Percentiles rank a stretch among this genome's conserved stretches.
These are phyloP conservation scores for Gisinianus flammeolus DNA, from an alignment of 2,888 invertebrate species.

Conservation along the genomic window DNA sequence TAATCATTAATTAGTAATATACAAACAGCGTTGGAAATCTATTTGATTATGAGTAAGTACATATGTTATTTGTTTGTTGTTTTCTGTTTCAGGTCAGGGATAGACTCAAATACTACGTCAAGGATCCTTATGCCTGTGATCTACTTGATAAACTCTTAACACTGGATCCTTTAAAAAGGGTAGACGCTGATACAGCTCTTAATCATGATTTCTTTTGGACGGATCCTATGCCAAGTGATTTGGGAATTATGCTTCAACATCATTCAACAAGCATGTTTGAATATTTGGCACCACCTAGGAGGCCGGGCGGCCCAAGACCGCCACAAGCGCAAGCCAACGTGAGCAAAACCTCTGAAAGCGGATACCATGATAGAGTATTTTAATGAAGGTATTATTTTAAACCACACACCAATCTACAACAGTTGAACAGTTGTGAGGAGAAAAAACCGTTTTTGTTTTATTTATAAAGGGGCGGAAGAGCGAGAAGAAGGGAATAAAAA, in stretches of 20 bases:
- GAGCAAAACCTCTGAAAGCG: conserved; percentile 48
- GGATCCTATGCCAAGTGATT: conserved; percentile 92
- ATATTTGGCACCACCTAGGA: conserved; percentile 78
- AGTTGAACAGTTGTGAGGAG: not conserved
- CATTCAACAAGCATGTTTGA: conserved; percentile 95
- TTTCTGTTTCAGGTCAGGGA: conserved; percentile 72
- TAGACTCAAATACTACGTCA: conserved; percentile 84
- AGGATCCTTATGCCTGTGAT: conserved; percentile 90
- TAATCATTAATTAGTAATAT: too few species aligned
- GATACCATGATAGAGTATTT: conserved; percentile 57
- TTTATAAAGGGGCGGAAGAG: not conserved
- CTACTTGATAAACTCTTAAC: conserved; percentile 88
- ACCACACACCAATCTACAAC: not conserved
- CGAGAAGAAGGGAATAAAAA: not conserved
- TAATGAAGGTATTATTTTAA: conserved; percentile 37
- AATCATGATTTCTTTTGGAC: conserved; percentile 99
- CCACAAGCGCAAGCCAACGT: conserved; percentile 45
- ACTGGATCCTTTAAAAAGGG: conserved; percentile 86
- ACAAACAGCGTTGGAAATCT: too few species aligned
- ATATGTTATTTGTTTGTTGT: too few species aligned
- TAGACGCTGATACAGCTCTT: conserved; percentile 87
- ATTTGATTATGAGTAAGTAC: too few species aligned
- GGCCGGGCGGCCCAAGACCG: conserved; percentile 48
- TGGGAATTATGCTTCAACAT: conserved; percentile 89
- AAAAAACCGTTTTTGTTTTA: not conserved